Base-by-base conservation (phyloP, 2,113 vertebrate species). In the Cricetomys ansorgei region DNA sequence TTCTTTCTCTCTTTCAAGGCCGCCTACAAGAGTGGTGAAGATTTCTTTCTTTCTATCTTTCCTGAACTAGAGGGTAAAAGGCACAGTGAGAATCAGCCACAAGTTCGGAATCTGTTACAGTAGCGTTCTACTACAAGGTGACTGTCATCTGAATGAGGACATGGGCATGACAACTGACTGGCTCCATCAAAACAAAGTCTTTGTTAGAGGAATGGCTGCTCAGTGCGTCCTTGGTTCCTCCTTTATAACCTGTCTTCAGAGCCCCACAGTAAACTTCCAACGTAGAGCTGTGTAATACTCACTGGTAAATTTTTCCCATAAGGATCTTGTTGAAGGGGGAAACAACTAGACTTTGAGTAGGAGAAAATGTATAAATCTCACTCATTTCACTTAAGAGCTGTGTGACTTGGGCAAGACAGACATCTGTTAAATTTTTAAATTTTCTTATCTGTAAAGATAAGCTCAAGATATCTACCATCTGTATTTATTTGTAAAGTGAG, bases 351-450 rank as follows among this genome's bases (percentile, higher is more conserved):
- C 2, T 29, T 97, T 72, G 27, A 89, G 12, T 80, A 89, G 43
- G 37, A 91, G 53, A 94, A 96, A 89, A 0, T 21, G 79, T 69
- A 11, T 92, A 37, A 88, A 67, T 88, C 50, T n/a, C 10, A 86
- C 0, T 89, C 53, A 79, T 75, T 64, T 11, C 16, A 53, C 19
- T 73, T 87, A 85, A 48, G 76, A 81, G 40, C 7, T 77, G 5
- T 70, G 5, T 92, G 81, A 91, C 53, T 21, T 95, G 73, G 29
- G 73, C 4, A 77, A 94, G 37, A 64, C 70, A 29, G 4, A 73
- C 8, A 1, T 37, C 29, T 10, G 79, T 45, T 34, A 55, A 67
- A 70, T 89, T 59, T 83, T 72, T 4, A 65, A 87, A 34, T 89
- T 92, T 88, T 31, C 19, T 89, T 85, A 53, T 93, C 31, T 89